A percentile compares a stretch with the other conserved stretches of the same genome.
phyloP scores from a whole-genome alignment of 1,140 invertebrate genomes.

The Bombus pascuorum region DNA sequence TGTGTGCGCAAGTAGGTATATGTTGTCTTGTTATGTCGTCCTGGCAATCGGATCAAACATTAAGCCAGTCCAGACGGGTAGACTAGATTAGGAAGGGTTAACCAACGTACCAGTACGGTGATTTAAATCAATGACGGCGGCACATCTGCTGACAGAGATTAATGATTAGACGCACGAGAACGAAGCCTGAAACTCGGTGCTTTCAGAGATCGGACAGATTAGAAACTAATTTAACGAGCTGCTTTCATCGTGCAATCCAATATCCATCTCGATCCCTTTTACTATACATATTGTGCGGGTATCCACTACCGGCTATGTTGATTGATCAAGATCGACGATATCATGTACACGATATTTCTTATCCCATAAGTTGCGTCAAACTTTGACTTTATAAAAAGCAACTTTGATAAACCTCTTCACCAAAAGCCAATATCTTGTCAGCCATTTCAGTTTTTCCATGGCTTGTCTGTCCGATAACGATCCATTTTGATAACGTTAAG shows the following conservation, averaged over 20 bases:
- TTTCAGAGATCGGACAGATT: conserved; percentile 72
- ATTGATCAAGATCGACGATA: conserved; percentile 66
- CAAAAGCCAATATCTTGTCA: too few relatives aligned
- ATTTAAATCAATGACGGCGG: conserved; percentile 75
- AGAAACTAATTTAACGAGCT: conserved; percentile 76
- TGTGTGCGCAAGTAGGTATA: conserved; percentile 31
- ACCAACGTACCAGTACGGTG: conserved; percentile 69
- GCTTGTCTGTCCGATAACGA: too few relatives aligned
- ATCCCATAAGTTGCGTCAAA: conserved; percentile 8
- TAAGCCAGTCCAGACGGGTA: conserved; percentile 57
- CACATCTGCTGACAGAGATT: conserved; percentile 75
- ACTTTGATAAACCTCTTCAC: too few relatives aligned
- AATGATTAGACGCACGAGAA: conserved; percentile 72
- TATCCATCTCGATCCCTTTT: conserved; percentile 65
- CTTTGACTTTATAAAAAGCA: too few relatives aligned
- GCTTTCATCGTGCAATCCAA: conserved; percentile 73
- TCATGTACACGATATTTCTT: conserved; percentile 30
- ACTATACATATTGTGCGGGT: conserved; percentile 48
- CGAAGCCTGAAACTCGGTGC: conserved; percentile 64
- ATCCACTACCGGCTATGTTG: conserved; percentile 67
- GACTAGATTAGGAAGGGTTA: conserved; percentile 70
- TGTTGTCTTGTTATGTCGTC: conserved; percentile 62
- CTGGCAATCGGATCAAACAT: conserved; percentile 60
- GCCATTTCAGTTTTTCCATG: too few relatives aligned
- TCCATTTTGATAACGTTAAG: too few relatives aligned